Evolutionary conservation across 2,113 vertebrate genomes (phyloP), one percentile per base, ranked within the genome.

Genomic region (Panthera uncia): DNA sequence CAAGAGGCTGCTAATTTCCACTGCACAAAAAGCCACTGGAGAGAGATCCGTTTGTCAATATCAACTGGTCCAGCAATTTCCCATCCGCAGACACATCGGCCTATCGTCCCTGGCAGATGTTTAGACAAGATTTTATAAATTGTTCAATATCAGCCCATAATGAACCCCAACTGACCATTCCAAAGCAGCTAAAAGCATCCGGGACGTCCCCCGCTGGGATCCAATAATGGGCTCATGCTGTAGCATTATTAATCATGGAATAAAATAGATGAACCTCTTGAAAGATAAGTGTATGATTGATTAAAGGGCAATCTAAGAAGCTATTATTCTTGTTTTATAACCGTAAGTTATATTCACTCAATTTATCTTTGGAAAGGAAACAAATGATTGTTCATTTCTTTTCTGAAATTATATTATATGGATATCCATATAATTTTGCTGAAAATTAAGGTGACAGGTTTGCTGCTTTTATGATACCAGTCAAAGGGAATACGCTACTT

Each of bases 51-150:
- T 99, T 99, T 99, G 99, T 99, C 99, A 99, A 98, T 99, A 99
- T 99, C 99, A 99, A 99, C 99, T 98, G 99, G 98, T 98, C 98
- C 98, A 98, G 99, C 99, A 99, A 99, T 99, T 99, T 99, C 99
- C 99, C 99, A 99, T 99, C 99, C 98, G 98, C 98, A 98, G 98
- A 98, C 98, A 98, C 99, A 96, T 98, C 97, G 48, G 99, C 99
- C 99, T 99, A 99, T 99, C 99, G 99, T 99, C 99, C 99, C 99
- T 99, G 99, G 99, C 99, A 99, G 99, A 99, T 99, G 99, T 99
- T 99, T 99, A 99, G 99, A 99, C 99, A 99, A 99, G 99, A 99
- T 99, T 99, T 99, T 99, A 99, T 99, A 99, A 99, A 99, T 99
- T 99, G 99, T 99, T 99, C 99, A 99, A 99, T 99, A 99, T 99